Evolutionary conservation across 2,888 invertebrate genomes (phyloP).

Genomic region (Hylaea fasciaria): DNA sequence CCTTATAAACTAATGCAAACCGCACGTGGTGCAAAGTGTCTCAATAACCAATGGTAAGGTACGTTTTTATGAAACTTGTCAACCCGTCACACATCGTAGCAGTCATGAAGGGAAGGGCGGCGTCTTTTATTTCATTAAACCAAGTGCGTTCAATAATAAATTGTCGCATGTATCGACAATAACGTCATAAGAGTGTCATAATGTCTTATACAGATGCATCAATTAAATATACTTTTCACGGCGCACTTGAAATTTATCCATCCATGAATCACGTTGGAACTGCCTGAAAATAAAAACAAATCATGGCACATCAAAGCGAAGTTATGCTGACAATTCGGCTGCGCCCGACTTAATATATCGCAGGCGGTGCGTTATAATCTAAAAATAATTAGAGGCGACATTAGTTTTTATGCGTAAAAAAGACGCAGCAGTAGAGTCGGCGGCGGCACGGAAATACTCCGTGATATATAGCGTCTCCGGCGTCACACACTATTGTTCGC

Average conservation of each 20-base stretch:
- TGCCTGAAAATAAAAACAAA: conserved; percentile 82
- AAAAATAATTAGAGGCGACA: conserved; percentile 84
- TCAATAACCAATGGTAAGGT: too few species aligned
- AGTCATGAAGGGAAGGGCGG: conserved; percentile 44
- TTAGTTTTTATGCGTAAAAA: conserved; percentile 85
- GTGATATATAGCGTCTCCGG: conserved; percentile 76
- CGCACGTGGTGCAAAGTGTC: too few species aligned
- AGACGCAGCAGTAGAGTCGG: conserved; percentile 71
- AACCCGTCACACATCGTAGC: conserved; percentile 62
- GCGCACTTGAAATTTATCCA: conserved; percentile 78
- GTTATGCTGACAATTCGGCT: conserved; percentile 84
- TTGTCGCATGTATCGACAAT: conserved; percentile 49
- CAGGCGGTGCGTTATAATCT: conserved; percentile 83
- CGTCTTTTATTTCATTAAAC: conserved; percentile 45
- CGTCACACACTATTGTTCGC: conserved; percentile 71
- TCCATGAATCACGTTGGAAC: conserved; percentile 79
- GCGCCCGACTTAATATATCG: conserved; percentile 80
- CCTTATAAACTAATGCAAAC: too few species aligned
- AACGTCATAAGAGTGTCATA: conserved; percentile 69
- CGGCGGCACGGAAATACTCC: conserved; percentile 76
- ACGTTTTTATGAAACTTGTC: conserved; percentile 67
- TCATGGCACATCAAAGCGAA: conserved; percentile 82
- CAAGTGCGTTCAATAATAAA: conserved; percentile 36
- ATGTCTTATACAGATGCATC: conserved; percentile 69
- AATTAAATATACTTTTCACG: conserved; percentile 76